Base-by-base conservation (phyloP, 2,113 vertebrate genomes). In the Pedetes capensis region DNA sequence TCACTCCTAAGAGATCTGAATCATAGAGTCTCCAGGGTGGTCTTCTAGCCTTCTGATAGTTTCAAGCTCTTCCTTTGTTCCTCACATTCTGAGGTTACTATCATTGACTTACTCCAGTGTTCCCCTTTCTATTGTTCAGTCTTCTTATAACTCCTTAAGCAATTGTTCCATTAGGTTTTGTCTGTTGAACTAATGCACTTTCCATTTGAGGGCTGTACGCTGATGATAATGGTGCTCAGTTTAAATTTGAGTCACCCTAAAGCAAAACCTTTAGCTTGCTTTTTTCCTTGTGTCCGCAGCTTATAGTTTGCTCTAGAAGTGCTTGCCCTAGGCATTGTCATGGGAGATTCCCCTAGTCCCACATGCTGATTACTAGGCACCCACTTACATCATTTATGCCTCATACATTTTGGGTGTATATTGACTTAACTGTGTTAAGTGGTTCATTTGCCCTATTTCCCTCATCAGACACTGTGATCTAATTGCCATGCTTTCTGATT, bases 401-500 rank as follows among this genome's bases (percentile, higher is more conserved):
- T 66, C 84, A 51, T 68, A n/a, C 18, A 59, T 96, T 80, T 81
- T 34, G 49, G 23, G 80, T 55, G 57, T 87, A 59, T 32, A 76
- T 81, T 63, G 10, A 51, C 61, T 95, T 76, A 87, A 39, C 71
- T 8, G 17, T 66, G 37, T 57, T 53, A 91, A 96, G 32, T 49
- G 95, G 57, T 63, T 96, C 80, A 69, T 85, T 95, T 82, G 13
- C 23, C 74, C 22, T 34, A 7, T 66, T 94, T 63, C 55, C 42
- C 42, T 93, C 81, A 87, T 95, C 79, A 96, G 92, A 89, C 7
- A 63, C n/a, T 39, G 11, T 94, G 23, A 91, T 92, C 76, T 97
- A 96, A 95, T 88, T 93, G 42, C 84, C 89, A 78, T 59, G 79
- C 71, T 97, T 89, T 59, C 68, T 97, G 96, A 81, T 87, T 51